Base-by-base conservation (phyloP, 2,113 vertebrate genomes). In the Nyctereutes procyonoides region DNA sequence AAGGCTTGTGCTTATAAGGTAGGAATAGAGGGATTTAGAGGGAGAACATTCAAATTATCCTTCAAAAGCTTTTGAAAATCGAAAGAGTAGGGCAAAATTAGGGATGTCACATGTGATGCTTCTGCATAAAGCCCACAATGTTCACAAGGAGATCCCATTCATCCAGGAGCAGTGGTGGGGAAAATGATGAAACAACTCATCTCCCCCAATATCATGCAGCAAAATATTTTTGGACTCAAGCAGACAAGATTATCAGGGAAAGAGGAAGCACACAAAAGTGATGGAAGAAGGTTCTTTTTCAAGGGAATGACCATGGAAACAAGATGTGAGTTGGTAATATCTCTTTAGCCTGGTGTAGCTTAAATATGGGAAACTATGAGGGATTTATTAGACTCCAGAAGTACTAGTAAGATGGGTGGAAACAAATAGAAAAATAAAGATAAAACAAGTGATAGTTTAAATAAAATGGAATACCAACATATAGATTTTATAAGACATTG, bases 31-130 rank as follows among this genome's bases (percentile, higher is more conserved):
- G 53, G 84, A 51, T 94, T 90, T 92, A 85, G 30, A 96, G 15
- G 63, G 56, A 74, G 60, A 48, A 48, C 71, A 81, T 93, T 58
- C 80, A 96, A 65, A 96, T 94, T 14, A n/a, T 97, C 56, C 53
- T 95, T 88, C 62, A 93, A 93, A 56, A 63, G 4, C 51, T 62
- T 63, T n/a, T 77, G 63, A 89, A 92, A 92, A 14, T 43, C 88
- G 53, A 92, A 74, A 32, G 84, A 14, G 10, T 60, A 85, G 90
- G 83, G 48, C 60, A 38, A 88, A 95, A 28, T 51, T 35, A 6
- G 26, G 6, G 12, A 12, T 63, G 48, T 65, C 4, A 2, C 2
- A 4, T 51, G 51, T 24, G 10, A 80, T 55, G 56, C 43, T 73
- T 93, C 82, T 93, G 26, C 53, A 9, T 32, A 43, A 96, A 95